Base-by-base conservation (phyloP, 30 jellyfish, hydroid and myxozoan species). In the Turritopsis rubra region DNA sequence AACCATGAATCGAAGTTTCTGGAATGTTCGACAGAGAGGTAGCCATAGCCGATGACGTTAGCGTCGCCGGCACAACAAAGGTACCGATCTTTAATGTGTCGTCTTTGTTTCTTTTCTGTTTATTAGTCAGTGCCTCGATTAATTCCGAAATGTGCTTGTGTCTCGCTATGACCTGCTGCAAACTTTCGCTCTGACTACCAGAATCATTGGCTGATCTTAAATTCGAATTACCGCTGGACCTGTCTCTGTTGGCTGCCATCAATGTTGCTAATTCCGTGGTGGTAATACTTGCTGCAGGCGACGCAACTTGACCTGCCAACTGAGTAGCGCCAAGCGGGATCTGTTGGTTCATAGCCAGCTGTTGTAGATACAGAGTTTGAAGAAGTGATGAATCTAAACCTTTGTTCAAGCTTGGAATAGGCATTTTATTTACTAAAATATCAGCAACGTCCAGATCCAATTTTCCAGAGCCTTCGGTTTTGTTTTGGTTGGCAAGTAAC, bases 391-490 rank as follows among this genome's bases (percentile, higher is more conserved):
- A 71, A 41, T 88, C 96, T 16, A 75, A 54, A 22, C 75, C 91
- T 80, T 85, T 88, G 54, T 85, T 91, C 18, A 87, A 84, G 80
- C 98, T 92, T 18, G 98, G 98, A 7, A 92, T 92, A 21, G 98
- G 98, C 98, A 92, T 92, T 53, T 92, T 92, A 82, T 92, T 92
- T 8, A 92, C 96, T 16, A 92, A 90, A 31, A 92, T 92, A 83
- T 92, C 98, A 18, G 98, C 98, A 21, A 92, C 96, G 82, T 92
- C 98, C 0, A 88, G 85, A 79, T 92, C 98, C 19, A 96, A 89
- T 83, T 92, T 92, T 53, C 90, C 98, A 80, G 92, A 31, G 21
- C 53, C 30, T 24, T 29, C 75, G 65, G 31, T 28, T 17, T 82
- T 82, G 19, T 54, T 17, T 31, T 82, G 88, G 83, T 82, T 82